Conservation (phyloP, 2,888 invertebrate species). For the Copidosoma aretas region DNA sequence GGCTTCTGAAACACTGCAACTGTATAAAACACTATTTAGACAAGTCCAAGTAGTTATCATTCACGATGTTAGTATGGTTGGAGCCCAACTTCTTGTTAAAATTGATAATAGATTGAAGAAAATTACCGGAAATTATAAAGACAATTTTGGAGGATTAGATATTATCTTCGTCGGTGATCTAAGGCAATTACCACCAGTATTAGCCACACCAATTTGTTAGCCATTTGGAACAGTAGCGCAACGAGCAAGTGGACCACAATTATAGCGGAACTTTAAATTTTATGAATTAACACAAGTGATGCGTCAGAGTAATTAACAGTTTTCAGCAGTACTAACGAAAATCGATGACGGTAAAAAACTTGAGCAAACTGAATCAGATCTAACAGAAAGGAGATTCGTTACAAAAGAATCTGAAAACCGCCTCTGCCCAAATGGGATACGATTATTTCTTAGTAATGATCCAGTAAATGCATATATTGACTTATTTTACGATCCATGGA, state of each 20-base stretch:
- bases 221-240: slow-evolving; percentile 37
- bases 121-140: slow-evolving; percentile 51
- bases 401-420: slow-evolving; percentile 37
- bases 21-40: slow-evolving; percentile 46
- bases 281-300: slow-evolving; percentile 52
- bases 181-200: slow-evolving; percentile 55
- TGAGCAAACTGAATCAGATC: slow-evolving; percentile 39
- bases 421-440: slow-evolving; percentile 45
- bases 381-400: slow-evolving; percentile 49
- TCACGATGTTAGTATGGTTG: slow-evolving; percentile 54
- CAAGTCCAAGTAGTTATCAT: slow-evolving; percentile 50
- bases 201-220: slow-evolving; percentile 50
- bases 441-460: slow-evolving; percentile 47
- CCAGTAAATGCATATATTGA: too few relatives aligned
- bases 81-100: slow-evolving; percentile 48
- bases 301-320: slow-evolving; percentile 51
- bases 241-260: slow-evolving; percentile 38
- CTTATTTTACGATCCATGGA: too few relatives aligned
- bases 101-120: slow-evolving; percentile 53
- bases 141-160: slow-evolving; percentile 53
- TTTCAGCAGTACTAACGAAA: slow-evolving; percentile 52
- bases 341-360: slow-evolving; percentile 48
- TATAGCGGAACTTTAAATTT: slow-evolving; percentile 52
- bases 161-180: slow-evolving; percentile 57
- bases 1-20: slow-evolving; percentile 18